Evolutionary conservation across 2,113 vertebrate genomes (phyloP), one percentile per base, ranked within the genome.

Genomic region (Tiliqua scincoides): DNA sequence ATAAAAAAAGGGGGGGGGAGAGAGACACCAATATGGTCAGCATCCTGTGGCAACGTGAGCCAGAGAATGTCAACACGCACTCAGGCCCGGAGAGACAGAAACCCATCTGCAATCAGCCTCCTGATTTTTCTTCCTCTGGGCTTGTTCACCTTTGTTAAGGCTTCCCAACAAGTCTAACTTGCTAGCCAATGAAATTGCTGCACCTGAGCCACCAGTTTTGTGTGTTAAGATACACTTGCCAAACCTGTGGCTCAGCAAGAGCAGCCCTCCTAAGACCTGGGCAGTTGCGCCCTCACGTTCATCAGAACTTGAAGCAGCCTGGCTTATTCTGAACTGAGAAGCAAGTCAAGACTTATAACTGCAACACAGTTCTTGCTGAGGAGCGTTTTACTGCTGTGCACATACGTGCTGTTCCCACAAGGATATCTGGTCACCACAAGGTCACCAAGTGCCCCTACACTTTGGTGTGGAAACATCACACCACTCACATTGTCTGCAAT

Each of bases 401-500:
- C n/a, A n/a, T n/a, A n/a, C n/a, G n/a, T n/a, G n/a, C n/a, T n/a
- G n/a, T n/a, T n/a, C n/a, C n/a, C n/a, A n/a, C n/a, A n/a, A n/a
- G n/a, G n/a, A n/a, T n/a, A n/a, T n/a, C n/a, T n/a, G n/a, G n/a
- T n/a, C n/a, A n/a, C n/a, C n/a, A n/a, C n/a, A n/a, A n/a, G n/a
- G n/a, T n/a, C n/a, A n/a, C n/a, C n/a, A n/a, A n/a, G n/a, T n/a
- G n/a, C n/a, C n/a, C n/a, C n/a, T 48, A 8, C 43, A 48, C 43
- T 8, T 48, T 48, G 43, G 43, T 48, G 8, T 48, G 8, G 8
- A 48, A 48, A 48, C 43, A 48, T n/a, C n/a, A n/a, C n/a, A 21
- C 11, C 7, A 96, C 98, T 98, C 95, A 99, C 98, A 0, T 98
- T 98, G 85, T 96, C 87, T 0, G 97, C 92, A 81, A 96, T 95